Base-by-base conservation (phyloP, 2,797 vertebrate species). In the Chiroxiphia lanceolata region DNA sequence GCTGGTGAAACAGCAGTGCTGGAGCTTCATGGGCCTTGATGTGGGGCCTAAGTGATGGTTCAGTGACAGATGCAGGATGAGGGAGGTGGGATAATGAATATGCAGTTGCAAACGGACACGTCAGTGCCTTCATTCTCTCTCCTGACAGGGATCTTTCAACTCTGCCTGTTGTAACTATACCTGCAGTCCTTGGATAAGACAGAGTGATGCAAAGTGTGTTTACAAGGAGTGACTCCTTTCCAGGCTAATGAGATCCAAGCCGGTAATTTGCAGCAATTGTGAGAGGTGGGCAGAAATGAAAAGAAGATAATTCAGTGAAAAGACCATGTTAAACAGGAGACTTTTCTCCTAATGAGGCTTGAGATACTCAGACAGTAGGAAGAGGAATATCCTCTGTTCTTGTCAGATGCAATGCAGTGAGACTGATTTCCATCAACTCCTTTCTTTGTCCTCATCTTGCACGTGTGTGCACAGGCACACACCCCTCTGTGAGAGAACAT, bases 191-290 rank as follows among this genome's bases (percentile, higher is more conserved):
- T 90, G 87, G 90, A 74, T 94, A 88, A 87, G 27, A 27, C 72
- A 83, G 96, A 90, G 90, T 67, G 94, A 97, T 72, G 86, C 86
- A 65, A 83, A 89, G 54, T 45, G 59, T 96, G 76, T 96, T 97
- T 96, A 91, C 95, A 93, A 90, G 93, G 91, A 90, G 60, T 64
- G 63, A 83, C 76, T 96, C 61, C 87, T 97, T 95, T 77, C 85
- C 69, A 67, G 53, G 48, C 65, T 97, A 96, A 97, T 95, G 95
- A 96, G 94, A 97, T 96, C 80, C 83, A 97, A 96, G 93, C 72
- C 57, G 72, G 79, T 96, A 93, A 96, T 96, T 97, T 97, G 86
- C 90, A 95, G 95, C 90, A 26, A 97, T 95, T 95, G 78, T 3
- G 13, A 94, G 89, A 89, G 77, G 75, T 93, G 91, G 93, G 97